Percentiles rank a stretch among this genome's conserved stretches.
Evolutionary conservation across 2,113 vertebrate genomes (phyloP).

Genomic region (Geococcyx californianus): DNA sequence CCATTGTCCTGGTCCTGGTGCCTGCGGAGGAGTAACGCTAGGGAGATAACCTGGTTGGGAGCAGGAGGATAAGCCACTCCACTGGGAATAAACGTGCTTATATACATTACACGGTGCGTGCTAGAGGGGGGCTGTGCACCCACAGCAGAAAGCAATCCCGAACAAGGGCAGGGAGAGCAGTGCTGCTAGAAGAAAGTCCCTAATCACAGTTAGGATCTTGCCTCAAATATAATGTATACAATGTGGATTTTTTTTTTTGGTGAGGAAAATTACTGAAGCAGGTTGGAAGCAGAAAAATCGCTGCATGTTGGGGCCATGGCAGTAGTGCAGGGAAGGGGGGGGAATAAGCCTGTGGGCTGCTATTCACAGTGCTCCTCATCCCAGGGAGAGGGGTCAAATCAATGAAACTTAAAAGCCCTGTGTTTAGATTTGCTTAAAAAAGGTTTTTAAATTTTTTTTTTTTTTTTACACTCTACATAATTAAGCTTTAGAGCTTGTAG

Average conservation of each 20-base stretch:
- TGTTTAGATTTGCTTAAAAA: not conserved
- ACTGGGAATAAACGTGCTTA: not conserved
- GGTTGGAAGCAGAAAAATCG: not conserved
- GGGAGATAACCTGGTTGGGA: not conserved
- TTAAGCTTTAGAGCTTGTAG: not conserved
- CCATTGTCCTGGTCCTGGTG: not conserved
- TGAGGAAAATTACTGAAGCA: not conserved
- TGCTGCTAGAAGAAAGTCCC: not conserved
- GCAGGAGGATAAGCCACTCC: not conserved
- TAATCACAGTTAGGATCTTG: not conserved
- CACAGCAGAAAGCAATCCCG: not conserved
- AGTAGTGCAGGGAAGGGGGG: fast-evolving
- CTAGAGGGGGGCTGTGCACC: not conserved
- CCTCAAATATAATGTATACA: not conserved
- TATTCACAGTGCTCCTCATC: not conserved
- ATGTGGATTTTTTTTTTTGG: not conserved
- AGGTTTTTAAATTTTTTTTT: too few relatives aligned
- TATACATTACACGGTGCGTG: fast-evolving
- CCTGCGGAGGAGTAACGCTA: fast-evolving
- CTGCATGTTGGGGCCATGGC: not conserved
- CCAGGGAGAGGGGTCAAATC: not conserved
- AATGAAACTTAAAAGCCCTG: not conserved
- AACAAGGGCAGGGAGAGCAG: not conserved
- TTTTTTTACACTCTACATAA: not conserved
- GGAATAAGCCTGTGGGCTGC: not conserved